These are phyloP conservation scores for Stegastes partitus DNA, from an alignment of 2,113 vertebrate species.

Conservation along the genomic window DNA sequence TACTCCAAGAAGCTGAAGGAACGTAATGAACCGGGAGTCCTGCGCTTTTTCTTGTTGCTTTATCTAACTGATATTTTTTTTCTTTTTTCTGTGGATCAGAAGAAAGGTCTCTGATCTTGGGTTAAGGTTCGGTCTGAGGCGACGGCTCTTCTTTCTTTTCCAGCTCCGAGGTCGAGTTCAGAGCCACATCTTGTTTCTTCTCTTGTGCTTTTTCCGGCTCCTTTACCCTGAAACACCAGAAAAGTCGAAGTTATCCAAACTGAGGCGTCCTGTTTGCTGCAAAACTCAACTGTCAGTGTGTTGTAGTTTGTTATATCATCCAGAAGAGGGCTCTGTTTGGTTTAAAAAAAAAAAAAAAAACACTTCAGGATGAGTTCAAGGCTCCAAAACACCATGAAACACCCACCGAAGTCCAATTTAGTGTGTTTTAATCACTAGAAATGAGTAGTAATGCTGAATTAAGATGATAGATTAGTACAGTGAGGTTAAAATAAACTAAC, in stretches of 20 bases:
- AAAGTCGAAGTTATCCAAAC: not conserved
- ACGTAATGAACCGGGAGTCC: no score
- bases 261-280: not conserved
- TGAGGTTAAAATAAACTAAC: not conserved
- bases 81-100: conserved; percentile 8
- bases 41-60: not conserved
- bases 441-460: no score
- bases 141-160: conserved; percentile 70
- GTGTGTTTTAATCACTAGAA: not conserved
- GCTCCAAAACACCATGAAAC: not conserved
- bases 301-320: conserved; percentile 43
- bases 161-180: conserved; percentile 68
- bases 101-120: not conserved
- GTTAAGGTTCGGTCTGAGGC: conserved; percentile 65
- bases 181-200: conserved; percentile 76
- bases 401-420: not conserved
- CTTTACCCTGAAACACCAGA: conserved; percentile 72
- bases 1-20: not conserved
- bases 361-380: not conserved
- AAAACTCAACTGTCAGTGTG: conserved; percentile 17
- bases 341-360: no score
- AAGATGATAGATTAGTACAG: not conserved
- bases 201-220: conserved; percentile 69
- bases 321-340: conserved; percentile 64
- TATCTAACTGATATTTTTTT: conserved; percentile 6